Conservation (phyloP, 2,888 invertebrate genomes). For the Phaedon cochleariae region DNA sequence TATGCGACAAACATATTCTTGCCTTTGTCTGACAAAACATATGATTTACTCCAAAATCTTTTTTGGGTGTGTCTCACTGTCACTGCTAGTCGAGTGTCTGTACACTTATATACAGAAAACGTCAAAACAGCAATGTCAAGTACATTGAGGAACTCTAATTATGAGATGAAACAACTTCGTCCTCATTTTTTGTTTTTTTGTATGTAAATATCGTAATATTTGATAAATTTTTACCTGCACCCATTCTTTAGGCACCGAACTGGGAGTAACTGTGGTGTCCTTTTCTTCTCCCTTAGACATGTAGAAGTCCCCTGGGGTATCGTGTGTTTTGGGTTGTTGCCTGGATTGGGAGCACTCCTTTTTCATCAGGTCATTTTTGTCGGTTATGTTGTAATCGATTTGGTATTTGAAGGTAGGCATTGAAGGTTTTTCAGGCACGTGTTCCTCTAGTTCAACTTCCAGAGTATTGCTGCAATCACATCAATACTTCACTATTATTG, state of each 20-base stretch:
- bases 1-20: no score
- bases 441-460: conserved; percentile 47
- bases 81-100: no score
- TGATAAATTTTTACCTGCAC: conserved; percentile 15
- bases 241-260: conserved; percentile 27
- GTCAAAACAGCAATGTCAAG: no score
- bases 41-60: no score
- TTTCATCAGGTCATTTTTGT: conserved; percentile 43
- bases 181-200: no score
- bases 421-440: conserved; percentile 47
- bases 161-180: no score
- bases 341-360: conserved; percentile 38
- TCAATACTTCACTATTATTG: background rate
- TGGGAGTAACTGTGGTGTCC: conserved; percentile 24
- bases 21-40: no score
- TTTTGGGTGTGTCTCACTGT: no score
- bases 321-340: conserved; percentile 27
- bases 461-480: conserved; percentile 45
- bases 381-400: conserved; percentile 47
- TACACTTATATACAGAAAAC: no score
- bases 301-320: conserved; percentile 42
- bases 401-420: conserved; percentile 51
- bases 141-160: no score
- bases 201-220: no score
- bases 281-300: conserved; percentile 39